Base-by-base conservation (phyloP, 2,888 invertebrate species). In the Falcaria lacertinaria region DNA sequence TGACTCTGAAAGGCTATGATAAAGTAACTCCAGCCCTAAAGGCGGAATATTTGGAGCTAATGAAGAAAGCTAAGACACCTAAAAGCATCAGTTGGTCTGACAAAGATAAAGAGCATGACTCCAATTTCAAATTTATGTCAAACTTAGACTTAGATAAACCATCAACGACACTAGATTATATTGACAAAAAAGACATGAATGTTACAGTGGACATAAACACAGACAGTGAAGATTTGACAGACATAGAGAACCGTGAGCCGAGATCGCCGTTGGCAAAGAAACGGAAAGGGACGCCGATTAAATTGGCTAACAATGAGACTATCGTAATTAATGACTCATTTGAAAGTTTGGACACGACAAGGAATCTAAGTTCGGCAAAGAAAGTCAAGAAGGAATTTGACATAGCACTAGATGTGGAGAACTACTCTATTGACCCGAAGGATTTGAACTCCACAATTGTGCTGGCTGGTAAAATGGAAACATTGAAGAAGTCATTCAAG, bases 51-150 rank as follows among this genome's bases (percentile, higher is more conserved):
- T 71, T 91, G 17, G 90, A 91, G 5, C 63, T 93, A 0, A 85
- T 92, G 55, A 91, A 90, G 50, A 88, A 90, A 47, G 83, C 91
- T 0, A 92, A 92, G 58, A 91, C 91, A 0, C 86, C 90, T 1
- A 91, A 91, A 60, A 85, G 85, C 19, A 91, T 94, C 11, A 89
- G 90, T 8, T 94, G 93, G 92, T 89, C 89, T 0, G 92, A 92
- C 52, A 74, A 74, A 33, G 80, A 84, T 8, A 39, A 47, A 0
- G 77, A 79, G 28, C 60, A 43, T 1, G 80, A 82, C 33, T 47
- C 74, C 0, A 67, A 77, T 15, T 80, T 85, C 56, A 78, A 77
- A 54, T 83, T 74, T 47, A 68, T 88, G 15, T 70, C 76, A 0
- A 78, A 71, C 7, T 44, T 90, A 16, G 79, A 84, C 22, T 40